Evolutionary conservation across 2,113 vertebrate genomes (phyloP).

Genomic region (Leptodactylus fuscus): DNA sequence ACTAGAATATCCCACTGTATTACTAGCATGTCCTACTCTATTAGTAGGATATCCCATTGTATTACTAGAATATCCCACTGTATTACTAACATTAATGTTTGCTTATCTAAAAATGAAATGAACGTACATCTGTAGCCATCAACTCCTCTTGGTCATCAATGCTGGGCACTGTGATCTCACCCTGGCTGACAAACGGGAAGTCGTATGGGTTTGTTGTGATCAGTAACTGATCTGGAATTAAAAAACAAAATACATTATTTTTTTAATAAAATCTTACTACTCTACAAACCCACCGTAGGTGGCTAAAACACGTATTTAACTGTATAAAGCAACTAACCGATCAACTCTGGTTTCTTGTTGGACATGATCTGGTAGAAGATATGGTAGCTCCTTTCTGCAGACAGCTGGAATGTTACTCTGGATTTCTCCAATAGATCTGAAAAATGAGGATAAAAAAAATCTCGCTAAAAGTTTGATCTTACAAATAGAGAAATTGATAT

Average conservation of each 20-base stretch:
- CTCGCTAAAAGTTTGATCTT: neutral
- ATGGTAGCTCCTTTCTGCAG: constrained; percentile 61
- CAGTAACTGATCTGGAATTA: constrained; percentile 65
- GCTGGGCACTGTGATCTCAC: constrained; percentile 61
- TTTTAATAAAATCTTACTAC: too few species aligned
- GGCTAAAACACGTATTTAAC: too few species aligned
- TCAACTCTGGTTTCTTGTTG: constrained; percentile 65
- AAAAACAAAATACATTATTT: too few species aligned
- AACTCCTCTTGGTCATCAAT: constrained; percentile 62
- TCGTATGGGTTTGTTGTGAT: constrained; percentile 62
- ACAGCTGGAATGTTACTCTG: constrained; percentile 64
- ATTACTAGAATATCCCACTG: neutral
- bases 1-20: neutral
- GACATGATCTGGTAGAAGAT: constrained; percentile 69
- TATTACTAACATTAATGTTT: neutral
- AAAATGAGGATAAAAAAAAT: neutral
- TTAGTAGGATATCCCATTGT: too few species aligned
- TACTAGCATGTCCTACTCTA: too few species aligned
- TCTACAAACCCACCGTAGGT: too few species aligned
- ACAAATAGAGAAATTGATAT: neutral
- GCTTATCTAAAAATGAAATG: neutral
- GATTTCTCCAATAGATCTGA: constrained; percentile 68
- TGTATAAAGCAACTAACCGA: too few species aligned
- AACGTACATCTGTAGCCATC: constrained; percentile 61
- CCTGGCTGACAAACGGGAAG: constrained; percentile 59